Percentiles rank a stretch among this genome's conserved stretches.
Conservation (phyloP, 2,113 vertebrate genomes). For the Edolisoma coerulescens region DNA sequence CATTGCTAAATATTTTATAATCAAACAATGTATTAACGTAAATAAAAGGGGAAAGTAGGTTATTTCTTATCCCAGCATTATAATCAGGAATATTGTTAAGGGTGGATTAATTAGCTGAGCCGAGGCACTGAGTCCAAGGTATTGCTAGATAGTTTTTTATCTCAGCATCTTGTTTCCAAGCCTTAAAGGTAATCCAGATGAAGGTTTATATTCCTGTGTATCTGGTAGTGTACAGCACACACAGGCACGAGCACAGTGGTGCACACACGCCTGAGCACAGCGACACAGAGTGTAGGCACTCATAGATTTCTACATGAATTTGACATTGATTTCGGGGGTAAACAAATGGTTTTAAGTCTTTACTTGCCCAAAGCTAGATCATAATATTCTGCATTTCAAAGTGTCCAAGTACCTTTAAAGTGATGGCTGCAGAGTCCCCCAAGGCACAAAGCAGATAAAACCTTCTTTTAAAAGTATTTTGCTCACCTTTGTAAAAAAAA, state of each 20-base stretch:
- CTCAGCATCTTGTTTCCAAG: not conserved
- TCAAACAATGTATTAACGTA: not conserved
- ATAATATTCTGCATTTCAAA: constrained; percentile 87
- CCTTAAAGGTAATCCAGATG: not conserved
- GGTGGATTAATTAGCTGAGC: constrained; percentile 29
- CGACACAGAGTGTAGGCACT: not conserved
- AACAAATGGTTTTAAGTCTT: constrained; percentile 87
- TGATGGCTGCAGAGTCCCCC: constrained; percentile 76
- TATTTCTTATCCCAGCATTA: not conserved
- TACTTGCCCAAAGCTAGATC: constrained; percentile 86
- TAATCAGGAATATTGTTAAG: not conserved
- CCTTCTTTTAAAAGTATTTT: constrained; percentile 85
- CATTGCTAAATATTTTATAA: constrained; percentile 8
- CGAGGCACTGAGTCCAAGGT: not conserved
- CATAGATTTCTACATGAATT: constrained; percentile 63
- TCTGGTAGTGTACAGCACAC: not conserved
- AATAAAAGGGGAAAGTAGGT: constrained; percentile 14
- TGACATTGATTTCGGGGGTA: constrained; percentile 90
- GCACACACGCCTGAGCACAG: not conserved
- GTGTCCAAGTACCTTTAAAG: constrained; percentile 82
- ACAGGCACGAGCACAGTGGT: not conserved
- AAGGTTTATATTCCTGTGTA: not conserved
- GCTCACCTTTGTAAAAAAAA: constrained; percentile 82
- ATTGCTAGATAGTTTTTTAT: not conserved
- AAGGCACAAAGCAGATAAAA: constrained; percentile 79